Evolutionary conservation across 2,113 vertebrate species (phyloP).

Genomic region (Athene noctua): DNA sequence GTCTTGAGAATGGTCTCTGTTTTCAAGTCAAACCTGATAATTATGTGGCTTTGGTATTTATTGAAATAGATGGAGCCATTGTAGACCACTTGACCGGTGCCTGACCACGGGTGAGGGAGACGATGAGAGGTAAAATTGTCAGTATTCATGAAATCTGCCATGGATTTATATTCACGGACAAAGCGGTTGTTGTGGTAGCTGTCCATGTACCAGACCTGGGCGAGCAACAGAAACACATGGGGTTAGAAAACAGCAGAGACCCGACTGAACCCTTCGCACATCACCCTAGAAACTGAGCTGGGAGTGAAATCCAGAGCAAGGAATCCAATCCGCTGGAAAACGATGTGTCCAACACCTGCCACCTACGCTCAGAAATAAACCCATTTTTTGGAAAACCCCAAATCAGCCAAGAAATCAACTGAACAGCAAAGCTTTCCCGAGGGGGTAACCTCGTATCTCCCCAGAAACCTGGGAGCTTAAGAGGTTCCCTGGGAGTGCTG

Average conservation of each 20-base stretch:
- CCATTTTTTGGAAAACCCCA: not conserved
- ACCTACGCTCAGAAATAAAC: not conserved
- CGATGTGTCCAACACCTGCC: rapidly evolving
- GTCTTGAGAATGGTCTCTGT: slow-evolving; percentile 92
- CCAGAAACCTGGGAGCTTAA: not conserved
- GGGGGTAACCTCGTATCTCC: not conserved
- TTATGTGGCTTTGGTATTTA: slow-evolving; percentile 98
- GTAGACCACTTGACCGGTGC: slow-evolving; percentile 97
- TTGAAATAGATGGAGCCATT: slow-evolving; percentile 99
- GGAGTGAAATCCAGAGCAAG: not conserved
- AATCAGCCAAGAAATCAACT: not conserved
- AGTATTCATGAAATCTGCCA: slow-evolving; percentile 92
- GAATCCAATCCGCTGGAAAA: not conserved
- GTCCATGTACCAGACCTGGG: slow-evolving; percentile 98
- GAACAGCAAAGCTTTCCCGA: not conserved
- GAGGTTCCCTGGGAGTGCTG: not conserved
- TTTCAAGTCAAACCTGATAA: slow-evolving; percentile 95
- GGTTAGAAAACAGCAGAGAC: not conserved
- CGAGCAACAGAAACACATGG: not conserved
- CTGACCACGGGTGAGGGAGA: slow-evolving; percentile 96
- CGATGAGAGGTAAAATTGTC: slow-evolving; percentile 98
- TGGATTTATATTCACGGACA: slow-evolving; percentile 93
- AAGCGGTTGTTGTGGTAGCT: slow-evolving; percentile 99
- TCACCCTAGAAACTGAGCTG: not conserved
- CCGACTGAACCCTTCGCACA: not conserved